A percentile compares a stretch with the other conserved stretches of the same genome.
phyloP scores from a whole-genome alignment of 2,888 invertebrate species.

The Antheraea yamamai region DNA sequence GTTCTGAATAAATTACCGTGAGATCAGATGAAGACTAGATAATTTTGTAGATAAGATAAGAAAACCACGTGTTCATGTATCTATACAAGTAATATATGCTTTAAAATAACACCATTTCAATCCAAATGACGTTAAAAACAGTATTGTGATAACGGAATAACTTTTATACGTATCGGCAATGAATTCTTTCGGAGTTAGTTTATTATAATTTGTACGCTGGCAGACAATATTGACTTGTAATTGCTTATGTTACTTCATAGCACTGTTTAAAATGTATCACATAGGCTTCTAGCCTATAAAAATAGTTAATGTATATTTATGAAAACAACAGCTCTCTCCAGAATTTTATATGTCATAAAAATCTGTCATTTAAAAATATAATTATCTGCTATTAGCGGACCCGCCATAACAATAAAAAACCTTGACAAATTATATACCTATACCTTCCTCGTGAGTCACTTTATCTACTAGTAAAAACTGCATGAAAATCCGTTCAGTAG shows the following conservation, averaged over 20 bases:
- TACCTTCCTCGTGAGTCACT: too few species aligned
- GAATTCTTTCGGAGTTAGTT: neutral
- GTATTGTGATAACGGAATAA: conserved; percentile 20
- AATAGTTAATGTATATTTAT: too few species aligned
- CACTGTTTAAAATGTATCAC: neutral
- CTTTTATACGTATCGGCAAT: neutral
- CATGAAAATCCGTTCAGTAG: too few species aligned
- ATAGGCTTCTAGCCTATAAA: too few species aligned
- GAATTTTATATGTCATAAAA: too few species aligned
- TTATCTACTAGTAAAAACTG: too few species aligned
- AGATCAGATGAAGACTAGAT: conserved; percentile 21
- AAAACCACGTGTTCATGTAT: conserved; percentile 33
- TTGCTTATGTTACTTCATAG: neutral
- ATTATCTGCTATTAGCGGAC: too few species aligned
- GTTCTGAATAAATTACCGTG: neutral
- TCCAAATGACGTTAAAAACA: conserved; percentile 22
- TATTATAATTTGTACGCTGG: neutral
- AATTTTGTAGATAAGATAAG: conserved; percentile 38
- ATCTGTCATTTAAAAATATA: too few species aligned
- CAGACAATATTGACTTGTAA: neutral
- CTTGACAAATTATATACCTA: too few species aligned
- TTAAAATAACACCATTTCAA: conserved; percentile 31
- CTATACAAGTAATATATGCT: conserved; percentile 13
- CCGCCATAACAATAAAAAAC: too few species aligned
- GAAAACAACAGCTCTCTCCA: too few species aligned